Evolutionary conservation across 2,888 invertebrate genomes (phyloP).

Genomic region (Tridacna gigas): DNA sequence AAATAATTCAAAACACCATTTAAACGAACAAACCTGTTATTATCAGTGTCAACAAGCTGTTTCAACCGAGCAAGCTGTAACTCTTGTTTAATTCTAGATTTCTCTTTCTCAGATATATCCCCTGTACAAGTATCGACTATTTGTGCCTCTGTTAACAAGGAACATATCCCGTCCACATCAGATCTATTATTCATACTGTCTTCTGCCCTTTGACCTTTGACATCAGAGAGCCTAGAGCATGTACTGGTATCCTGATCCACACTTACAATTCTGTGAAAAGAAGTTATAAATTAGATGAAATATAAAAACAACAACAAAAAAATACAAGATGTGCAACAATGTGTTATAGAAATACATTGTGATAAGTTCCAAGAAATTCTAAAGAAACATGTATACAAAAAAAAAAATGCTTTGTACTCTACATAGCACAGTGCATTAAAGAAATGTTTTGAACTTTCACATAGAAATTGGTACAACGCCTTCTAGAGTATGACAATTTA

Average conservation of each 20-base stretch:
- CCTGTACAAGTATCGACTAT: constrained; percentile 48
- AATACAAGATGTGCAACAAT: not conserved
- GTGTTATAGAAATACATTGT: no score
- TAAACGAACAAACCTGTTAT: constrained; percentile 15
- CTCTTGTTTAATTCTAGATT: constrained; percentile 41
- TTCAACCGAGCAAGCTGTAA: constrained; percentile 47
- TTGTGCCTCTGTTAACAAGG: constrained; percentile 67
- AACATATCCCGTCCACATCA: constrained; percentile 55
- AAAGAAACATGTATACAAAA: no score
- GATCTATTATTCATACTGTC: constrained; percentile 34
- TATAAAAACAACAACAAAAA: not conserved
- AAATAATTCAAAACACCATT: no score
- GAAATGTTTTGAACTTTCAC: no score
- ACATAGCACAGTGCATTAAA: no score
- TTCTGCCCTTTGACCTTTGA: constrained; percentile 21
- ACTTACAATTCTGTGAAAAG: constrained; percentile 29
- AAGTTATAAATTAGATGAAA: not conserved
- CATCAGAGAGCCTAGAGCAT: not conserved
- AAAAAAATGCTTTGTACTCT: no score
- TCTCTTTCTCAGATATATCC: constrained; percentile 34
- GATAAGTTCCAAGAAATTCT: no score
- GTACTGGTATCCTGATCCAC: constrained; percentile 27
- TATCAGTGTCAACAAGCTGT: constrained; percentile 48
- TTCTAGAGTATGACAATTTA: no score
- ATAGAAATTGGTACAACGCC: no score